phyloP scores from a whole-genome alignment of 2,888 invertebrate genomes.

The Mesorhabditis spiculigera region DNA sequence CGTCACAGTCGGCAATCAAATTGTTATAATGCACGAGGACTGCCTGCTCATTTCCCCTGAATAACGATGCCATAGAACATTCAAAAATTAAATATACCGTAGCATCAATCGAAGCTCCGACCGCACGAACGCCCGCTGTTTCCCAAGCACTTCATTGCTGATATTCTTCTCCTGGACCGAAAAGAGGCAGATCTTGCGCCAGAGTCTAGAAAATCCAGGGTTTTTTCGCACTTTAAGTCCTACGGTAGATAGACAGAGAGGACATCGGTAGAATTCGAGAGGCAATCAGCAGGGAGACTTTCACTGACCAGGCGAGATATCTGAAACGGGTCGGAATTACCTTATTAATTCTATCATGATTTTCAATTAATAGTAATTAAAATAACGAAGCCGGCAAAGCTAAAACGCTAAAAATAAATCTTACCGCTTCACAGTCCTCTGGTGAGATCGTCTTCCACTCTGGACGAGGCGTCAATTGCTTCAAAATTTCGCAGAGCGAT shows the following conservation, averaged over 20 bases:
- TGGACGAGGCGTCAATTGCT: constrained; percentile 25
- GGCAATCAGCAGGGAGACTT: constrained; percentile 25
- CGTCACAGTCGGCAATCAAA: constrained; percentile 8
- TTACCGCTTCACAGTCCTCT: constrained; percentile 21
- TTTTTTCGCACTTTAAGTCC: constrained; percentile 7
- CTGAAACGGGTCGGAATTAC: background rate
- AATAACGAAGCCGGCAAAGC: constrained; percentile 16
- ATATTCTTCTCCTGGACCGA: constrained; percentile 22
- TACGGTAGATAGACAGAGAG: constrained; percentile 27
- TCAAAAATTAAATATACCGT: constrained; percentile 10
- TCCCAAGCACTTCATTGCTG: constrained; percentile 15
- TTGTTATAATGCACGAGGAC: background rate
- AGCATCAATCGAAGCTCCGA: constrained; percentile 39
- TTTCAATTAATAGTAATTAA: constrained; percentile 8
- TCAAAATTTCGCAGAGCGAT: constrained; percentile 43
- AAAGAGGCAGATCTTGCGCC: constrained; percentile 47
- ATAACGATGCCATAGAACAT: background rate
- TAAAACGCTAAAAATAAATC: constrained; percentile 16
- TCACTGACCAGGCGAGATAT: background rate
- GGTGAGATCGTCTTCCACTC: constrained; percentile 40
- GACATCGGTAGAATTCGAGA: constrained; percentile 25
- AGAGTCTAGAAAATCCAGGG: constrained; percentile 33
- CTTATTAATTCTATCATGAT: background rate
- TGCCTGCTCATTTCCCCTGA: background rate
- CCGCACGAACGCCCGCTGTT: constrained; percentile 39